These are phyloP conservation scores for Eupleurogrammus muticus DNA, from an alignment of 2,797 vertebrate species.

Conservation along the genomic window DNA sequence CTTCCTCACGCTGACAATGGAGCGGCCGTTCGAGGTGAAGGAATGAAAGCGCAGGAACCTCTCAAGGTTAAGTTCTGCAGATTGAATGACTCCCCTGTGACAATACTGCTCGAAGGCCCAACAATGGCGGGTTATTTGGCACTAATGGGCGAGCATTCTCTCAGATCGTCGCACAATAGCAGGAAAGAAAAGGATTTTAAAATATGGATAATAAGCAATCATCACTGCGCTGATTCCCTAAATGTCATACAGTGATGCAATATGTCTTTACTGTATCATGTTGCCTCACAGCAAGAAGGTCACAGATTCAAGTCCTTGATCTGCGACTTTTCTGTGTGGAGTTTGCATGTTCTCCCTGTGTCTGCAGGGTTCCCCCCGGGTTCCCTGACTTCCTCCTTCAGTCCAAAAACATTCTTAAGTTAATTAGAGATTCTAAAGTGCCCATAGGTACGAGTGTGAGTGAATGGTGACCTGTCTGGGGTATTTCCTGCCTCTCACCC, in stretches of 20 bases:
- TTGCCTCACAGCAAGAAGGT: too few species aligned
- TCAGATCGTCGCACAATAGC: constrained; percentile 69
- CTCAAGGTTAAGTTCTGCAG: constrained; percentile 50
- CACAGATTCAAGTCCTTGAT: too few species aligned
- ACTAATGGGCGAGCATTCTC: constrained; percentile 28
- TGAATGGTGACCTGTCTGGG: too few species aligned
- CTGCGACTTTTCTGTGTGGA: too few species aligned
- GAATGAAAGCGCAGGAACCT: constrained; percentile 62
- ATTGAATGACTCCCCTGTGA: constrained; percentile 65
- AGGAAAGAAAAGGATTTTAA: constrained; percentile 60
- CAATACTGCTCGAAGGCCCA: constrained; percentile 25
- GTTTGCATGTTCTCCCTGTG: too few species aligned
- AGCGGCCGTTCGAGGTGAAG: constrained; percentile 58
- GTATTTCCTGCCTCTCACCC: too few species aligned
- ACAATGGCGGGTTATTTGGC: constrained; percentile 66
- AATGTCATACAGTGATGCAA: constrained; percentile 2
- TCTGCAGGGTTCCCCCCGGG: too few species aligned
- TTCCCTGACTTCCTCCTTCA: too few species aligned
- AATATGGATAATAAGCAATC: constrained; percentile 29
- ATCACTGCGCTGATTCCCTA: background rate
- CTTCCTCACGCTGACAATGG: constrained; percentile 73
- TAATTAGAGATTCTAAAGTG: too few species aligned
- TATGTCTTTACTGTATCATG: too few species aligned
- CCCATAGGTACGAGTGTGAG: too few species aligned
- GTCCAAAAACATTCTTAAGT: too few species aligned